Percentiles rank a stretch among this genome's conserved stretches.
These are phyloP conservation scores for Peromyscus leucopus DNA, from an alignment of 2,113 vertebrate genomes.

Conservation along the genomic window DNA sequence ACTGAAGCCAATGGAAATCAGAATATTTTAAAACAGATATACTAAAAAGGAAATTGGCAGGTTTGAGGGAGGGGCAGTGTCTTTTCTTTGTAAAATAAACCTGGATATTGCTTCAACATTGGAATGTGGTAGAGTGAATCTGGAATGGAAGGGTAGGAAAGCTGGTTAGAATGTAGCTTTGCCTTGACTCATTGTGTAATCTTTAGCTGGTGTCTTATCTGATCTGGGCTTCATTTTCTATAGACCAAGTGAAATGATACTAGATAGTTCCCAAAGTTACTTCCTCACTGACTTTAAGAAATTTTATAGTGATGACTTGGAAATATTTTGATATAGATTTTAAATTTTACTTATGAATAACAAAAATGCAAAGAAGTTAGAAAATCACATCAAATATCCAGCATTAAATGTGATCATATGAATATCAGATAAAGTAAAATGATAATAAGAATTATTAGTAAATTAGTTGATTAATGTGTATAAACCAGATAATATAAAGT, in stretches of 20 bases:
- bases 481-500: conserved; percentile 50
- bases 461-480: background rate
- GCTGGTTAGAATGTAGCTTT: conserved; percentile 1
- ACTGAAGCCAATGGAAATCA: conserved; percentile 10
- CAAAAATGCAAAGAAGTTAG: background rate
- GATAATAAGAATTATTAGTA: background rate
- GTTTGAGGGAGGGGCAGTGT: background rate
- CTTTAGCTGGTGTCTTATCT: conserved; percentile 12
- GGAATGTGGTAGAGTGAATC: background rate
- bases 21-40: conserved; percentile 11
- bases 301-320: background rate
- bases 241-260: conserved; percentile 32
- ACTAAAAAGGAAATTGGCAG: background rate
- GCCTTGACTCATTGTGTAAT: background rate
- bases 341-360: background rate
- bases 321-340: conserved; percentile 2
- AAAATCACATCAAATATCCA: background rate
- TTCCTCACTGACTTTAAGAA: background rate
- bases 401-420: background rate
- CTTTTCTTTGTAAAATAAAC: background rate
- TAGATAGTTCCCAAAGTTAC: background rate
- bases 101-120: background rate
- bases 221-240: conserved; percentile 30
- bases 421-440: background rate
- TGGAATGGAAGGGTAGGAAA: background rate